Conservation (phyloP, 2,888 invertebrate genomes). For the Idaea straminata region DNA sequence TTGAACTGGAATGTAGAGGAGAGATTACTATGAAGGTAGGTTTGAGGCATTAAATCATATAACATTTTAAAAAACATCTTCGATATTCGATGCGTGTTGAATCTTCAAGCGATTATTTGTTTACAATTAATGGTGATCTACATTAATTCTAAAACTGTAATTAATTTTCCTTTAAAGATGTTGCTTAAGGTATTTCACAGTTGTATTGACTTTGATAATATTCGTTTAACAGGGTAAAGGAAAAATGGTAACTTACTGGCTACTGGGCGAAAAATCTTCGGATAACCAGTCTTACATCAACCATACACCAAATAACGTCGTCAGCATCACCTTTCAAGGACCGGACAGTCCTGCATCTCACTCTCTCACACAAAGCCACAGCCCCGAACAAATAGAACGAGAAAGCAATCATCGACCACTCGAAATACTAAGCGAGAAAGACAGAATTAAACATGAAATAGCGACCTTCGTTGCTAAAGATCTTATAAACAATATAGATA, state of each 20-base stretch:
- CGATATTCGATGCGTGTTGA: no score
- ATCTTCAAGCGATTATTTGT: no score
- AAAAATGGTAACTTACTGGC: conserved; percentile 93
- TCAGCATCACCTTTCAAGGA: conserved; percentile 70
- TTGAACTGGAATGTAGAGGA: conserved; percentile 90
- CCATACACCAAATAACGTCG: conserved; percentile 37
- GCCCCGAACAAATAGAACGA: conserved; percentile 55
- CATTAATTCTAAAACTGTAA: no score
- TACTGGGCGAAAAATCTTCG: conserved; percentile 84
- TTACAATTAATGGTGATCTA: no score
- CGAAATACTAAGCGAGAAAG: conserved; percentile 63
- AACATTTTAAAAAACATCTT: no score
- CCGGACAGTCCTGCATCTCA: conserved; percentile 73
- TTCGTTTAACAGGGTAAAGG: conserved; percentile 87
- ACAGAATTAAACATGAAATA: conserved; percentile 72
- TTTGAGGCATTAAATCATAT: not conserved
- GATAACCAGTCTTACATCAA: conserved; percentile 39
- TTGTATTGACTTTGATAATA: conserved; percentile 13
- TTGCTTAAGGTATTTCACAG: no score
- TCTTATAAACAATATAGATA: conserved; percentile 70
- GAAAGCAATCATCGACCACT: conserved; percentile 50
- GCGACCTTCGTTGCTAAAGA: conserved; percentile 73
- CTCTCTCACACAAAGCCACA: conserved; percentile 62
- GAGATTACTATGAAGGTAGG: conserved; percentile 94
- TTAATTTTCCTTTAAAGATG: no score